A percentile compares a stretch with the other conserved stretches of the same genome.
Conservation (phyloP, 2,888 invertebrate genomes). For the Folsomia manolachei region DNA sequence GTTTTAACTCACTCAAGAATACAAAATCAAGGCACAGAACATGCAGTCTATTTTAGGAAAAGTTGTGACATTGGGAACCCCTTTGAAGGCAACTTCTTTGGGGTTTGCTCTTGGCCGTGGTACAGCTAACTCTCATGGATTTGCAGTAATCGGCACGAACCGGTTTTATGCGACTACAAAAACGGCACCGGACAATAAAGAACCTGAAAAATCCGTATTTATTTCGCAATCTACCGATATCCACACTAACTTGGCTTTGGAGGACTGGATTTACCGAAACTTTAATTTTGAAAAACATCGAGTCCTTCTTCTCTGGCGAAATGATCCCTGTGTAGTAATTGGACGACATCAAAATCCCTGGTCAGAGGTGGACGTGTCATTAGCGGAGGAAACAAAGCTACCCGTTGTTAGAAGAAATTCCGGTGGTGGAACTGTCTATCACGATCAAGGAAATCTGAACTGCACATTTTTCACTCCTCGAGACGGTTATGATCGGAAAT, state of each 20-base stretch:
- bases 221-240: slow-evolving; percentile 89
- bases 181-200: slow-evolving; percentile 17
- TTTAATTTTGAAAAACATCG: slow-evolving; percentile 78
- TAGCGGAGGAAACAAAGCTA: slow-evolving; percentile 66
- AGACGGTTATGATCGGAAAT: slow-evolving; percentile 76
- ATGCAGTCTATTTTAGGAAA: slow-evolving; percentile 42
- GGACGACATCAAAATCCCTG: slow-evolving; percentile 97
- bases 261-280: slow-evolving; percentile 92
- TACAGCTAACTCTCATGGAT: not conserved
- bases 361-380: slow-evolving; percentile 78
- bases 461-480: slow-evolving; percentile 85
- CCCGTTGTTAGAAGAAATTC: slow-evolving; percentile 83
- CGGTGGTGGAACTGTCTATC: slow-evolving; percentile 94
- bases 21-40: slow-evolving; percentile 14
- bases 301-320: slow-evolving; percentile 86
- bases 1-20: not conserved
- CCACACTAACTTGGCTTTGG: slow-evolving; percentile 82
- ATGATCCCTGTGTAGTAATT: slow-evolving; percentile 90
- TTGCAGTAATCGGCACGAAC: slow-evolving; percentile 12
- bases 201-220: slow-evolving; percentile 70
- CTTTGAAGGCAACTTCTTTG: not conserved
- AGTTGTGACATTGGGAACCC: slow-evolving; percentile 23
- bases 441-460: slow-evolving; percentile 90
- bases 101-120: not conserved
- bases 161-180: slow-evolving; percentile 23